Conservation (phyloP, 2,797 vertebrate genomes). For the Sparidentex hasta region DNA sequence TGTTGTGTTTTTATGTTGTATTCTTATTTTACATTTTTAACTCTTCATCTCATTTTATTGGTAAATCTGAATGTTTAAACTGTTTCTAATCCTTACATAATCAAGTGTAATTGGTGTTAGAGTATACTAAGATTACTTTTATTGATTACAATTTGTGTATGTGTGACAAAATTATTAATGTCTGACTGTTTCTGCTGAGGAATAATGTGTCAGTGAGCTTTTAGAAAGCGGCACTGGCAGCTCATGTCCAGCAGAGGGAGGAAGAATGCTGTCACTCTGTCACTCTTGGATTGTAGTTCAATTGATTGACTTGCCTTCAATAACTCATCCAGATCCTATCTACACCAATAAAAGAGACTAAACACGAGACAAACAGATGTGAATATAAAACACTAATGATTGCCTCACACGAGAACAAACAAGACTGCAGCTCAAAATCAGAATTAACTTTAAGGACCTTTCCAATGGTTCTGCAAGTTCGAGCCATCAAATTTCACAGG, state of each 20-base stretch:
- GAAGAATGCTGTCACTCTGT: slow-evolving; percentile 26
- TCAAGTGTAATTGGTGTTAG: neutral
- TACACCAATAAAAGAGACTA: neutral
- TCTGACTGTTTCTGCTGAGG: neutral
- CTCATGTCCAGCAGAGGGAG: slow-evolving; percentile 68
- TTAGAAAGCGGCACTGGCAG: neutral
- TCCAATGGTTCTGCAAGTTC: neutral
- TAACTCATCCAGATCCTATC: neutral
- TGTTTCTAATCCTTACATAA: neutral
- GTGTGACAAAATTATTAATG: neutral
- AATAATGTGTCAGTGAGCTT: rapidly evolving
- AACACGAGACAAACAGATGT: neutral
- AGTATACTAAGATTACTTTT: too few relatives aligned
- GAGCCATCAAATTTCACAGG: neutral
- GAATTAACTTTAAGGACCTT: neutral
- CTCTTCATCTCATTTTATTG: too few relatives aligned
- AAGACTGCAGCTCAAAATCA: neutral
- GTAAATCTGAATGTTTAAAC: neutral
- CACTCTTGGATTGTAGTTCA: neutral
- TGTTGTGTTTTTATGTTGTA: too few relatives aligned
- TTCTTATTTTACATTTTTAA: too few relatives aligned
- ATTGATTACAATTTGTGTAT: neutral
- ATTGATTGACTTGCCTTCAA: neutral
- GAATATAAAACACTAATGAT: neutral
- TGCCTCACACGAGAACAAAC: neutral